Evolutionary conservation across 1,140 invertebrate species (phyloP).

Genomic region (Potamilus streckersoni): DNA sequence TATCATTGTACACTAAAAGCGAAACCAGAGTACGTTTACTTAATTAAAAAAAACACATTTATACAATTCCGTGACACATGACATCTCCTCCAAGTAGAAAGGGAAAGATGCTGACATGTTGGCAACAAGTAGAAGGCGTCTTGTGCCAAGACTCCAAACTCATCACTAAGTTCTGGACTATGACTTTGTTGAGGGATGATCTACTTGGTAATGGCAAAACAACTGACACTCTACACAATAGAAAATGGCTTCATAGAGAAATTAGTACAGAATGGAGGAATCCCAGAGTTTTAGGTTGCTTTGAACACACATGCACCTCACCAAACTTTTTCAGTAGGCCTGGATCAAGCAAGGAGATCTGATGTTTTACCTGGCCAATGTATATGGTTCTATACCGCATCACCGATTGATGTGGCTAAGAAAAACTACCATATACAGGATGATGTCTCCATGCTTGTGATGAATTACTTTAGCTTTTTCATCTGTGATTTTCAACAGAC

Average conservation of each 20-base stretch:
- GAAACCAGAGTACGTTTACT: no score
- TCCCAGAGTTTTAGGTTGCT: conserved; percentile 15
- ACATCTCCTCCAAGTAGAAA: background rate
- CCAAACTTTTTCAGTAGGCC: background rate
- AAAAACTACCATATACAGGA: conserved; percentile 15
- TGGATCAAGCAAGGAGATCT: conserved; percentile 5
- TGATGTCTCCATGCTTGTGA: no score
- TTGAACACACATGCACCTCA: conserved; percentile 4
- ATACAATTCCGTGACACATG: no score
- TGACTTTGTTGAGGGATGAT: conserved; percentile 27
- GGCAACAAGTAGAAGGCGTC: no score
- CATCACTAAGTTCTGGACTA: conserved; percentile 36
- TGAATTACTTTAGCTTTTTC: no score
- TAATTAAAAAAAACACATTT: no score
- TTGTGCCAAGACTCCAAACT: background rate
- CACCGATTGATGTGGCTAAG: background rate
- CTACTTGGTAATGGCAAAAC: conserved; percentile 6
- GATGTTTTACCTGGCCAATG: no score
- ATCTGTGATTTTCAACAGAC: no score
- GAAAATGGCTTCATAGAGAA: conserved; percentile 20
- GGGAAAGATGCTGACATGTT: no score
- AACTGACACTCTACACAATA: conserved; percentile 19
- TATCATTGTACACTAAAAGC: no score
- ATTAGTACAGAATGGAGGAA: conserved; percentile 27
- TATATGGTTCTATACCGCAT: no score